A percentile compares a stretch with the other conserved stretches of the same genome.
Conservation (phyloP, 2,797 vertebrate species). For the Melanogrammus aeglefinus region DNA sequence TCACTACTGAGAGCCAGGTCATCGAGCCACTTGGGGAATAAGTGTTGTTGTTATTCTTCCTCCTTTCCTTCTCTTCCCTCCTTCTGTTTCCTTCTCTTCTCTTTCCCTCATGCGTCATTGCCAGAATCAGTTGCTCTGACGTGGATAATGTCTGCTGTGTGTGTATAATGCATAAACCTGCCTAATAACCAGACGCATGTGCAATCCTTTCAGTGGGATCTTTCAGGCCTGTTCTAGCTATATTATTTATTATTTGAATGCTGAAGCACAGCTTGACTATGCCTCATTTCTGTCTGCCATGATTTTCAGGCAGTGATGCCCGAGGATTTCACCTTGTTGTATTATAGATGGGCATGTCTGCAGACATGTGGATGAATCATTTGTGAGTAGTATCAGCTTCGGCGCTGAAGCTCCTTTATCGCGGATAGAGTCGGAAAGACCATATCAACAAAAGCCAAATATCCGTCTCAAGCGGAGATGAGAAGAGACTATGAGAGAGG, state of each 20-base stretch:
- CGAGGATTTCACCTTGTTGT: background rate
- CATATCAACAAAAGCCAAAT: background rate
- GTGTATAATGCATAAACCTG: background rate
- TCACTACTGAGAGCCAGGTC: conserved; percentile 59
- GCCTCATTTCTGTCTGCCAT: background rate
- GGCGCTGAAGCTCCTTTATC: background rate
- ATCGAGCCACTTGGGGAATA: conserved; percentile 51
- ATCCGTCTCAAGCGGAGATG: background rate
- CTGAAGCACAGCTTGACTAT: conserved; percentile 1
- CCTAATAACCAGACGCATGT: background rate
- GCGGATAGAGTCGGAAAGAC: background rate
- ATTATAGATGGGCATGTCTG: background rate
- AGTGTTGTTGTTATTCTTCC: background rate
- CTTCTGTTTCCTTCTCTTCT: background rate
- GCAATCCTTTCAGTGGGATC: background rate
- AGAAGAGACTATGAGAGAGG: background rate
- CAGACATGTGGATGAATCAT: background rate
- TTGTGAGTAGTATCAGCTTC: background rate
- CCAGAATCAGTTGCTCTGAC: background rate
- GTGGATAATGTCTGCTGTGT: background rate
- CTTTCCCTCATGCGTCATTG: background rate
- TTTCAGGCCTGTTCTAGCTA: background rate
- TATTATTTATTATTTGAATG: background rate
- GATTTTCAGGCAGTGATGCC: background rate
- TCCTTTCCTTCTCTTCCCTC: conserved; percentile 4